Percentiles rank a stretch among this genome's conserved stretches.
Conservation (phyloP, 2,113 vertebrate species). For the Anthoscopus minutus region DNA sequence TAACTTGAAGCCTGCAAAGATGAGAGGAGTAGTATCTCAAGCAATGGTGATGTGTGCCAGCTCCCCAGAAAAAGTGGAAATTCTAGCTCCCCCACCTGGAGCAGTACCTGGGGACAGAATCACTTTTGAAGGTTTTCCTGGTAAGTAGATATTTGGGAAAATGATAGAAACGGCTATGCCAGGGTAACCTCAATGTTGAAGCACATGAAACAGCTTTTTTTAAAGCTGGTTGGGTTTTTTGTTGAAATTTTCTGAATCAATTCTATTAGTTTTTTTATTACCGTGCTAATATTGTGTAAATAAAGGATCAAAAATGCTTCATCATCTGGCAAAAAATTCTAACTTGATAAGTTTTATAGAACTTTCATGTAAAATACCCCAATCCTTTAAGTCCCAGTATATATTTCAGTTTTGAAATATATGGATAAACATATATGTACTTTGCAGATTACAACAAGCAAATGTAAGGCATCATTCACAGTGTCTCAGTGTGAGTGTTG, state of each 20-base stretch:
- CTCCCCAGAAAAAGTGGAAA: slow-evolving; percentile 88
- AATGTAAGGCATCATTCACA: neutral
- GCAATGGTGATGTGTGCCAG: slow-evolving; percentile 94
- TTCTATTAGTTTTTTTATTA: neutral
- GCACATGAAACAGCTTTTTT: neutral
- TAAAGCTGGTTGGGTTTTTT: neutral
- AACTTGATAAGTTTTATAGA: neutral
- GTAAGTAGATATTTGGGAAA: slow-evolving; percentile 60
- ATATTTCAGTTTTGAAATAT: neutral
- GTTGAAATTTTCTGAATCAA: neutral
- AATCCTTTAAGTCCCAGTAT: neutral
- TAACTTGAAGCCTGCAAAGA: slow-evolving; percentile 90
- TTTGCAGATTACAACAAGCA: neutral
- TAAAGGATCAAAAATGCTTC: neutral
- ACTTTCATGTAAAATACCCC: neutral
- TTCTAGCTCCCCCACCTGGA: slow-evolving; percentile 83
- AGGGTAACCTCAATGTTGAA: neutral
- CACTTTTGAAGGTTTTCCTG: slow-evolving; percentile 83
- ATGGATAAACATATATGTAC: neutral
- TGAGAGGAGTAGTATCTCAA: slow-evolving; percentile 88
- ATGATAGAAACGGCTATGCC: neutral
- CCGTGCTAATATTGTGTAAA: neutral
- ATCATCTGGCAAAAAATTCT: neutral
- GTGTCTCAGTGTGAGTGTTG: neutral
- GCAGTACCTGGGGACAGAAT: slow-evolving; percentile 86